Evolutionary conservation across 2,888 invertebrate species (phyloP), one percentile per base, ranked within the genome.

Genomic region (Biston stratarius): DNA sequence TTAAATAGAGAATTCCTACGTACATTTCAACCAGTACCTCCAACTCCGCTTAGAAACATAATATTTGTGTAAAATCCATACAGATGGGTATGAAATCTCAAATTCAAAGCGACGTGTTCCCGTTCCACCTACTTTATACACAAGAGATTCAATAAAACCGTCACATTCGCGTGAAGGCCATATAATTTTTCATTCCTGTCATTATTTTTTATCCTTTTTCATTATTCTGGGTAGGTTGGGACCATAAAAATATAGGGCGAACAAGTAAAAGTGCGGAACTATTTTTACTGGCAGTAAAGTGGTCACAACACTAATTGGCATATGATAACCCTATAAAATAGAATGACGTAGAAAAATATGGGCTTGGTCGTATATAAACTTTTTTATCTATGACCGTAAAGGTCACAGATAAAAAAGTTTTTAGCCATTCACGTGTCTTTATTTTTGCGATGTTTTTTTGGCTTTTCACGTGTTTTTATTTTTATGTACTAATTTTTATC

Each of bases 281-380:
- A 80, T 79, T 81, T 84, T 83, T 83, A 85, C 80, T 79, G 75
- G 72, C 79, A 74, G 72, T 81, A 79, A 83, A 84, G 78, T 77
- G 73, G 78, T 72, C 70, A 67, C 71, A 77, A 64, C 74, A 72
- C 82, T 84, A 82, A 83, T 85, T 85, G 79, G 76, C 76, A 71
- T 74, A 67, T 76, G 74, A 81, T 79, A 74, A 74, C 74, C 72
- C 71, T 75, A 80, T 81, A 82, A 81, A 81, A 75, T 74, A 63
- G 70, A 71, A 69, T 75, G 72, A 71, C 68, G 63, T 65, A 70
- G 63, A 65, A 71, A 71, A 67, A 69, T 66, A 67, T 69, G 67
- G 73, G 68, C 51, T 69, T 49, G 73, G 69, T 70, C 67, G 42
- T 10, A 48, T 58, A 40, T 42, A 24, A 58, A 7, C 42, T 62